Evolutionary conservation across 2,888 invertebrate species (phyloP), one percentile per base, ranked within the genome.

Genomic region (Drosophila mimetica): DNA sequence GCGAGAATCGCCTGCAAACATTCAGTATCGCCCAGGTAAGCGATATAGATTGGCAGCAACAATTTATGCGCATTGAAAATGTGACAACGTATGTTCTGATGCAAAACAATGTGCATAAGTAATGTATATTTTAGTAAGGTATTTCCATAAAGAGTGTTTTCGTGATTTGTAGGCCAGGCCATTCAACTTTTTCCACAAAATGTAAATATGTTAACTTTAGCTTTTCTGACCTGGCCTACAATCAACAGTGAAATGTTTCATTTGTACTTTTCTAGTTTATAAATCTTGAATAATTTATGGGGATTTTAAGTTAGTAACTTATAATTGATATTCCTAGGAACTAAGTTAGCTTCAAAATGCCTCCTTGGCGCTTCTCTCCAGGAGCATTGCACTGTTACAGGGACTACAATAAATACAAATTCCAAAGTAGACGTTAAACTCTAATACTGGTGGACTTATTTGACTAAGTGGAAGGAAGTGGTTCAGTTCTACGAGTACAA

Each of bases 21-120:
- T 90, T 88, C 37, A 88, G 86, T 73, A 75, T 91, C 3, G 63
- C 76, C 9, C 71, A 77, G 48, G 59, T 88, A 61, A 75, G 60
- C 39, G 47, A 14, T 13, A 60, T 65, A n/a, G 70, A 71, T 14
- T 79, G 75, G 65, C 51, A 75, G 11, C 53, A 77, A 50, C 74
- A 76, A 39, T 86, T 90, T 20, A 76, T 71, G n/a, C 85, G 90
- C 42, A 73, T 91, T 18, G 89, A 91, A 69, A 90, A 89, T 57
- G 77, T 90, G 1, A 86, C 84, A n/a, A 76, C 83, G 6, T 90
- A 90, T 70, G 77, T 86, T 28, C 71, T 90, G 52, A 71, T 79
- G 41, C 90, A 91, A 79, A 76, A 72, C 20, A 42, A 57, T 36
- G 22, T 52, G 41, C 46, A 74, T 36, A 75, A 71, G 37, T 74